Percentiles rank a stretch among this genome's conserved stretches.
Conservation (phyloP, 1,140 invertebrate genomes). For the Lucilia sericata region DNA sequence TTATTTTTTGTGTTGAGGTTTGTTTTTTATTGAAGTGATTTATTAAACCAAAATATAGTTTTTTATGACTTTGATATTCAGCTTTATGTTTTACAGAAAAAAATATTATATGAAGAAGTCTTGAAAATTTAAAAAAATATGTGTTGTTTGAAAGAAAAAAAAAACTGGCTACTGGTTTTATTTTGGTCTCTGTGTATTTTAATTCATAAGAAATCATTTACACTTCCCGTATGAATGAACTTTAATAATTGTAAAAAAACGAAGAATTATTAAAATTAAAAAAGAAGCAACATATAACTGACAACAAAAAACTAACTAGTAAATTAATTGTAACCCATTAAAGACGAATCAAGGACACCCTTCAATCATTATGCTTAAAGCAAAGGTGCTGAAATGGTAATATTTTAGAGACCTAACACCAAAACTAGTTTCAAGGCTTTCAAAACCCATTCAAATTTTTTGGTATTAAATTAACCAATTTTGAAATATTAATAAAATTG, state of each 20-base stretch:
- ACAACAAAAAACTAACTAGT: constrained; percentile 25
- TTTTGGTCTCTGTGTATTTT: constrained; percentile 5
- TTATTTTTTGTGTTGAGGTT: constrained; percentile 12
- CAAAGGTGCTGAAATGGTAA: too few species aligned
- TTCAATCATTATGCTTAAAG: background rate
- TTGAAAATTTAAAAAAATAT: too few species aligned
- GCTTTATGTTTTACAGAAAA: constrained; percentile 5
- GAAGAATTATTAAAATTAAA: background rate
- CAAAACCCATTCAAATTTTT: background rate
- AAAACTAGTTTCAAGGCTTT: background rate
- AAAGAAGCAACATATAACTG: background rate
- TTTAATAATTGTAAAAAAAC: constrained; percentile 31
- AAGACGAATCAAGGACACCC: constrained; percentile 9
- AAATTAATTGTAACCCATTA: background rate
- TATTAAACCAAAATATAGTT: constrained; percentile 33
- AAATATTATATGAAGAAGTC: too few species aligned
- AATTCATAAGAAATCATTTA: constrained; percentile 44
- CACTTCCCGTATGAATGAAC: constrained; percentile 44
- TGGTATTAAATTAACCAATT: too few species aligned
- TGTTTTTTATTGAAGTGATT: constrained; percentile 31
- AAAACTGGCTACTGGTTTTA: constrained; percentile 16
- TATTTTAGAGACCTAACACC: background rate
- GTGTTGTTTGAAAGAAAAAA: background rate
- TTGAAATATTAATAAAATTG: too few species aligned
- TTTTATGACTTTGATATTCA: constrained; percentile 32